Conservation (phyloP, 2,113 vertebrate genomes). For the Gadus macrocephalus region DNA sequence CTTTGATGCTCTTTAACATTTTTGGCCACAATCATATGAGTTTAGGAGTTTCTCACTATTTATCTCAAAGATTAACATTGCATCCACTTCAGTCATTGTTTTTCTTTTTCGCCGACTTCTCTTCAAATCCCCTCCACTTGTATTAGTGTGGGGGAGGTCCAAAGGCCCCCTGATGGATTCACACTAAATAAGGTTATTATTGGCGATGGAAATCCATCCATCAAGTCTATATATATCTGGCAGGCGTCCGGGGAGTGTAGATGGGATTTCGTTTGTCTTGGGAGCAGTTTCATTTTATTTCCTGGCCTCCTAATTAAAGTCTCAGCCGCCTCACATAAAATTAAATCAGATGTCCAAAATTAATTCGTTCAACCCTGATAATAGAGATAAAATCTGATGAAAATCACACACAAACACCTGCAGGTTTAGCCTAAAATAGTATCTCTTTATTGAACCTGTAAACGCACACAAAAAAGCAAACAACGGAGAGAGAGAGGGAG, state of each 20-base stretch:
- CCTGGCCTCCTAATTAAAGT: constrained; percentile 32
- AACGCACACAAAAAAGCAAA: constrained; percentile 16
- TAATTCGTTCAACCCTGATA: constrained; percentile 9
- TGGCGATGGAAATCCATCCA: constrained; percentile 44
- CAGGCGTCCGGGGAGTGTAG: constrained; percentile 40
- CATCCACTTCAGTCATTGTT: no score
- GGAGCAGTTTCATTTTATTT: not conserved
- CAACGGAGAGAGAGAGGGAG: constrained; percentile 6
- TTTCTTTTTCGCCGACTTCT: no score
- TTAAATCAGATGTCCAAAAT: constrained; percentile 14
- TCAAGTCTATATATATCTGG: constrained; percentile 52
- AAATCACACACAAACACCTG: constrained; percentile 5
- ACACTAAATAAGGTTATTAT: constrained; percentile 29
- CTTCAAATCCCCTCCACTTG: no score
- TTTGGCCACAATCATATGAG: no score
- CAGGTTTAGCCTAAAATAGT: constrained; percentile 50
- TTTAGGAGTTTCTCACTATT: no score
- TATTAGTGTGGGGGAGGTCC: no score
- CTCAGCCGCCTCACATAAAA: constrained; percentile 15
- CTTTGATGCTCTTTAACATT: no score
- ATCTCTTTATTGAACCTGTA: constrained; percentile 52
- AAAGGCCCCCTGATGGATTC: not conserved
- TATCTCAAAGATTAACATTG: no score
- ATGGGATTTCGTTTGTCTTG: constrained; percentile 29
- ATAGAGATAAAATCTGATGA: constrained; percentile 21